Conservation (phyloP, 1,140 invertebrate species). For the Drosophila triauraria region DNA sequence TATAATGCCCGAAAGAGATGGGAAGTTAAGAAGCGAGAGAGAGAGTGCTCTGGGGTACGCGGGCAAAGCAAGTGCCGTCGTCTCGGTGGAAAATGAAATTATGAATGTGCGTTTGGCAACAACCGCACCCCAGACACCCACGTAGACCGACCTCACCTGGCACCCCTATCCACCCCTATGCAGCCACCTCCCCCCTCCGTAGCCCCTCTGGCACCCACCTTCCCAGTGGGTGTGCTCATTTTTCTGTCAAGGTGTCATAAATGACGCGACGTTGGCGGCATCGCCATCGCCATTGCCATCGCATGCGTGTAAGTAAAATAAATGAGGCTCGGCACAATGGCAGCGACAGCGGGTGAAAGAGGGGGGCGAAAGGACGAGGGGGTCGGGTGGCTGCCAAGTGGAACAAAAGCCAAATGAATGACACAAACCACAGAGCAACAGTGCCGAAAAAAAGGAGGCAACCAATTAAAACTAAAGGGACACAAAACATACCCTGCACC, state of each 20-base stretch:
- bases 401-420: conserved; percentile 81
- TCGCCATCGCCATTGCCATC: conserved; percentile 43
- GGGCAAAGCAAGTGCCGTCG: conserved; percentile 32
- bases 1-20: background rate
- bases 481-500: conserved; percentile 8
- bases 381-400: conserved; percentile 20
- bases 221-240: conserved; percentile 63
- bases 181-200: background rate
- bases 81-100: conserved; percentile 75
- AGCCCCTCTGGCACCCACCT: background rate
- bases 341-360: conserved; percentile 41
- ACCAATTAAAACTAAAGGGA: conserved; percentile 7
- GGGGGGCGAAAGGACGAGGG: background rate
- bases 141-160: conserved; percentile 41
- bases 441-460: conserved; percentile 44
- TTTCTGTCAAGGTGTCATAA: conserved; percentile 82
- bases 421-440: conserved; percentile 77
- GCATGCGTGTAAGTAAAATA: conserved; percentile 82
- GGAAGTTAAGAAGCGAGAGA: background rate
- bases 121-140: conserved; percentile 76
- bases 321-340: conserved; percentile 77
- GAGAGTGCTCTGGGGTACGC: background rate
- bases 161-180: conserved; percentile 7
- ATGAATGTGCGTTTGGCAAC: conserved; percentile 76
- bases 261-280: conserved; percentile 69